phyloP scores from a whole-genome alignment of 2,888 invertebrate species.

The Microdon myrmicae region DNA sequence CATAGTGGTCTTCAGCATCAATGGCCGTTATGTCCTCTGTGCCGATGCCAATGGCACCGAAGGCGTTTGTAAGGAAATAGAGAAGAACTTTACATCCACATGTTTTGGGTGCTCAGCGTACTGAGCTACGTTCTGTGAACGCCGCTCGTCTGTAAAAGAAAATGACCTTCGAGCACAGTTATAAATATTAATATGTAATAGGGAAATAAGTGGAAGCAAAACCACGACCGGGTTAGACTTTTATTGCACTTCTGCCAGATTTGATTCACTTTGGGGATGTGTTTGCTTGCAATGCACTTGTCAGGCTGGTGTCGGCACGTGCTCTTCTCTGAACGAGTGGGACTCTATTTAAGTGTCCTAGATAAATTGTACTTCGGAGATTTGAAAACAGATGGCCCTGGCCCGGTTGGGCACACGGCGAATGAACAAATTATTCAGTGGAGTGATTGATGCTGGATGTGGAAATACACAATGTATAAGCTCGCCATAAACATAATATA shows the following conservation, averaged over 20 bases:
- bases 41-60: neutral
- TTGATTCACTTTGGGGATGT: constrained; percentile 31
- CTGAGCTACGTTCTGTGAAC: constrained; percentile 2
- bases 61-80: neutral
- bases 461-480: too few species aligned
- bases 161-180: constrained; percentile 10
- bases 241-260: constrained; percentile 38
- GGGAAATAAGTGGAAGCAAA: constrained; percentile 32
- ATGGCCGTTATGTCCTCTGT: constrained; percentile 17
- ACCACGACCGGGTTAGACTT: constrained; percentile 28
- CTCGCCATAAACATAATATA: too few species aligned
- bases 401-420: too few species aligned
- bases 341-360: too few species aligned
- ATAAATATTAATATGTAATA: constrained; percentile 39
- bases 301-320: too few species aligned
- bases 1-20: constrained; percentile 30
- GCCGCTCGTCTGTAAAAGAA: neutral
- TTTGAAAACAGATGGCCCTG: too few species aligned
- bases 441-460: too few species aligned
- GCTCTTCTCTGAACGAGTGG: too few species aligned
- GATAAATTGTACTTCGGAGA: too few species aligned
- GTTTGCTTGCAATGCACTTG: constrained; percentile 18
- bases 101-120: constrained; percentile 12
- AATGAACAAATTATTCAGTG: too few species aligned
- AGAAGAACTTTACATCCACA: constrained; percentile 15